Conservation (phyloP, 2,797 vertebrate species). For the Labroides dimidiatus region DNA sequence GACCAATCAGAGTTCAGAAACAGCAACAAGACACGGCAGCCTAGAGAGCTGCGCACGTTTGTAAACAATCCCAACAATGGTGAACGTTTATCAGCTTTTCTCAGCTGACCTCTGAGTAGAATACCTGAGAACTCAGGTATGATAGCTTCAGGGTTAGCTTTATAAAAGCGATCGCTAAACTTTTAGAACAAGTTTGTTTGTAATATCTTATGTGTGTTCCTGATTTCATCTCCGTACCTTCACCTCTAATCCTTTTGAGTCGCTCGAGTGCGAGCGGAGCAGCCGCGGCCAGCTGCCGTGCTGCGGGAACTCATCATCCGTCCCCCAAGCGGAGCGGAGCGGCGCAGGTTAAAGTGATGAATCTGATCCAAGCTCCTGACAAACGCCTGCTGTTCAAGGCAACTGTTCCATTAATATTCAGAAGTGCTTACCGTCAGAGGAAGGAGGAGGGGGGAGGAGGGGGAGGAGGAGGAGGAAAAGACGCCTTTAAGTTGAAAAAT, state of each 20-base stretch:
- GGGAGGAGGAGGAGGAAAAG: constrained; percentile 30
- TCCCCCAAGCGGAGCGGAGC: constrained; percentile 59
- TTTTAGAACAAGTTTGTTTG: neutral
- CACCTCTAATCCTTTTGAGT: constrained; percentile 32
- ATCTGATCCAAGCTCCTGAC: constrained; percentile 79
- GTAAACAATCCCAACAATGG: too few species aligned
- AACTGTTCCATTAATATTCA: constrained; percentile 82
- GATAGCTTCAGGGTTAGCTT: too few species aligned
- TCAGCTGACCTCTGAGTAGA: too few species aligned
- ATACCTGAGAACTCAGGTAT: too few species aligned
- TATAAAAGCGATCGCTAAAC: neutral
- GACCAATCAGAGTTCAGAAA: neutral
- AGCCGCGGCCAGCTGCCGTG: constrained; percentile 67
- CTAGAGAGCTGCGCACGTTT: too few species aligned
- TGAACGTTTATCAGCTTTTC: too few species aligned
- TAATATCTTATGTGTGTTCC: neutral
- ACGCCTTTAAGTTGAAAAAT: constrained; percentile 62
- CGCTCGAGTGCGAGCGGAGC: constrained; percentile 28
- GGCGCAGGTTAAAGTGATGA: constrained; percentile 78
- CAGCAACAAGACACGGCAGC: neutral
- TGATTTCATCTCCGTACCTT: constrained; percentile 18
- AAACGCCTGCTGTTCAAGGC: constrained; percentile 81
- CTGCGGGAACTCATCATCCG: constrained; percentile 65
- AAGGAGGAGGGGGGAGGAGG: constrained; percentile 19
- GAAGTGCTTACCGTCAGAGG: constrained; percentile 55